A percentile compares a stretch with the other conserved stretches of the same genome.
These are phyloP conservation scores for Lepidocolaptes lacrymiger DNA, from an alignment of 2,797 vertebrate species.

Conservation along the genomic window DNA sequence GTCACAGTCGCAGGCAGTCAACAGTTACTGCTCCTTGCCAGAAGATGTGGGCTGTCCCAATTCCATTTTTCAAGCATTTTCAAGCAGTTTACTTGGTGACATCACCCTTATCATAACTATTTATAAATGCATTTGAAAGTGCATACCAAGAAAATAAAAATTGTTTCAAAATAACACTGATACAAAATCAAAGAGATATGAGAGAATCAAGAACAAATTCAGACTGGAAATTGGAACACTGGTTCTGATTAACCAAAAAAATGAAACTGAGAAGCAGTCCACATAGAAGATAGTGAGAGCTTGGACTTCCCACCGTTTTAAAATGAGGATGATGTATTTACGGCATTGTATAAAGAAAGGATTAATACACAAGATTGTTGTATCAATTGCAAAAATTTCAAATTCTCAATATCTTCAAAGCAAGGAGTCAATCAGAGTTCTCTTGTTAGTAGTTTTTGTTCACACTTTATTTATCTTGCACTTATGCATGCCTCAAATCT, in stretches of 20 bases:
- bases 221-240: not conserved
- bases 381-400: not conserved
- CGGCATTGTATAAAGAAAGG: not conserved
- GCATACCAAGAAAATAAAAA: not conserved
- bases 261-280: not conserved
- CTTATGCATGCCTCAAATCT: not conserved
- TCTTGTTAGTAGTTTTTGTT: not conserved
- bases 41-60: not conserved
- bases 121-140: not conserved
- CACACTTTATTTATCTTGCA: not conserved
- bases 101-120: not conserved
- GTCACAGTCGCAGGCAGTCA: not conserved
- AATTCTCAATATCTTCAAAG: not conserved
- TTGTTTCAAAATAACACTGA: not conserved
- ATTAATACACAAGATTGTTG: not conserved
- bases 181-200: not conserved
- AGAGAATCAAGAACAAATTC: not conserved
- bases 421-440: fast-evolving
- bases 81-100: not conserved
- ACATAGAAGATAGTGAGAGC: not conserved
- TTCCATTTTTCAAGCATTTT: not conserved
- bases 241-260: not conserved
- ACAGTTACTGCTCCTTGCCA: not conserved
- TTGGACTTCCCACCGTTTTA: not conserved
- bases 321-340: not conserved